phyloP scores from a whole-genome alignment of 2,797 vertebrate species.

The Tachyglossus aculeatus region DNA sequence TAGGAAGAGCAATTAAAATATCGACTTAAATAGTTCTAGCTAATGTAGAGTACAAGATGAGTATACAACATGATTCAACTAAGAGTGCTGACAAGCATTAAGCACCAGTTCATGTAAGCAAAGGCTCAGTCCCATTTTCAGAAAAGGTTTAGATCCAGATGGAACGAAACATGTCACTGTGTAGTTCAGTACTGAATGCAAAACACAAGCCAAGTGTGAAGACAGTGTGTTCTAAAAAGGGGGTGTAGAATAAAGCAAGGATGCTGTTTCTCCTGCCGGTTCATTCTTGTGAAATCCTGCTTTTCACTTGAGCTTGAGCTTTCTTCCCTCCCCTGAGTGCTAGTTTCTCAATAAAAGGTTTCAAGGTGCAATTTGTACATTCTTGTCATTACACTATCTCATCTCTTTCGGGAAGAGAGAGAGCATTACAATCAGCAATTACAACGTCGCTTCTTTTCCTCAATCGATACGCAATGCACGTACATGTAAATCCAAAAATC shows the following conservation, averaged over 20 bases:
- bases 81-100: constrained; percentile 60
- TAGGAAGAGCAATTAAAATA: constrained; percentile 65
- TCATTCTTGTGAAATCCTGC: constrained; percentile 34
- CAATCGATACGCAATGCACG: constrained; percentile 54
- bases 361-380: constrained; percentile 60
- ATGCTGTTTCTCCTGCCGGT: constrained; percentile 48
- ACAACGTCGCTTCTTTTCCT: constrained; percentile 47
- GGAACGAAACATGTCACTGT: constrained; percentile 30
- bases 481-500: constrained; percentile 58
- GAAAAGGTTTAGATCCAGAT: constrained; percentile 51
- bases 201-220: constrained; percentile 47
- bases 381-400: constrained; percentile 51
- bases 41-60: constrained; percentile 70
- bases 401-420: constrained; percentile 54
- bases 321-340: constrained; percentile 63
- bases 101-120: constrained; percentile 53
- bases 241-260: constrained; percentile 51
- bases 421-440: constrained; percentile 51
- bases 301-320: constrained; percentile 38
- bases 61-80: constrained; percentile 64
- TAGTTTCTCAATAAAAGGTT: constrained; percentile 55
- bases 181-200: constrained; percentile 53
- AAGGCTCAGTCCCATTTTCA: constrained; percentile 39
- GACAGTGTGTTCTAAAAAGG: constrained; percentile 37
- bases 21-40: constrained; percentile 63